phyloP scores from a whole-genome alignment of 2,888 invertebrate species.

The Parthenolecanium corni region DNA sequence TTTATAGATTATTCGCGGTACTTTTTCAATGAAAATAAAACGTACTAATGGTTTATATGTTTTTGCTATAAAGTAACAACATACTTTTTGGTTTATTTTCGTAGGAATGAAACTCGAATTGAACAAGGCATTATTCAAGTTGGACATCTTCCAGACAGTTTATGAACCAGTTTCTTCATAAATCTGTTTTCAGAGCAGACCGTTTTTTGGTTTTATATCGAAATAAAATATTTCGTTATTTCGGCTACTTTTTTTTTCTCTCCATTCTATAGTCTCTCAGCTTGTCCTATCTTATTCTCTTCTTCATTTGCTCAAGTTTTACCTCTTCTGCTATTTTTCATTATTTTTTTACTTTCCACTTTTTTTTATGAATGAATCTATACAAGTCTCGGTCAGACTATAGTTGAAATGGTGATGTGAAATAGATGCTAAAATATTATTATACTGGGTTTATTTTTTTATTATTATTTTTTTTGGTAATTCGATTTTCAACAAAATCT shows the following conservation, averaged over 20 bases:
- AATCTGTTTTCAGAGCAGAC: slow-evolving; percentile 20
- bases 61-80: slow-evolving; percentile 25
- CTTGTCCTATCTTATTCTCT: background rate
- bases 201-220: slow-evolving; percentile 23
- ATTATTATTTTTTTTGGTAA: too few relatives aligned
- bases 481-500: too few relatives aligned
- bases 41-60: background rate
- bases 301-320: background rate
- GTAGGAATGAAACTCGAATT: slow-evolving; percentile 26
- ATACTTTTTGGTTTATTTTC: slow-evolving; percentile 14
- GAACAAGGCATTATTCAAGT: slow-evolving; percentile 21
- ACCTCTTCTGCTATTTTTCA: background rate
- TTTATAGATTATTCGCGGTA: too few relatives aligned
- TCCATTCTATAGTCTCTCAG: background rate
- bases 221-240: slow-evolving; percentile 11
- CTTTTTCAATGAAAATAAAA: background rate
- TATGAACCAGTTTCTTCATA: slow-evolving; percentile 29
- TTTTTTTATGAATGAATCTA: background rate
- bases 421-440: too few relatives aligned
- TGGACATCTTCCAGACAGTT: slow-evolving; percentile 29
- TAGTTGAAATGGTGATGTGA: too few relatives aligned
- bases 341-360: too few relatives aligned
- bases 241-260: slow-evolving; percentile 2
- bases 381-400: background rate
- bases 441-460: too few relatives aligned